Percentiles rank a stretch among this genome's conserved stretches.
Conservation (phyloP, 1,140 invertebrate genomes). For the Zaprionus nigranus region DNA sequence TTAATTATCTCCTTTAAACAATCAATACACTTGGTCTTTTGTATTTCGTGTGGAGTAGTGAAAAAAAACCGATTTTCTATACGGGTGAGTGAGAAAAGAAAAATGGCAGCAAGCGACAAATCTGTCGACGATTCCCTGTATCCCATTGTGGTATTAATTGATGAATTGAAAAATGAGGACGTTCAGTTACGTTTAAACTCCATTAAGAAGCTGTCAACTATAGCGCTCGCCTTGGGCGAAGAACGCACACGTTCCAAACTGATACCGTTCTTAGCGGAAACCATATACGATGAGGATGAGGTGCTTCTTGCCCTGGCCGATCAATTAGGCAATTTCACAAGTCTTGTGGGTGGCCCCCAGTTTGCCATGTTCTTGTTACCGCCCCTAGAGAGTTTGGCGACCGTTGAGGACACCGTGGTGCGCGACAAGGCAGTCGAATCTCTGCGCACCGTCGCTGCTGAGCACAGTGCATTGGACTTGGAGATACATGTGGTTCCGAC, state of each 20-base stretch:
- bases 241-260: slow-evolving; percentile 98
- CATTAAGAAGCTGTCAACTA: slow-evolving; percentile 99
- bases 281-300: slow-evolving; percentile 99
- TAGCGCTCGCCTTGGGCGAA: slow-evolving; percentile 98
- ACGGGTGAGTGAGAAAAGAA: slow-evolving; percentile 57
- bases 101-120: slow-evolving; percentile 95
- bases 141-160: slow-evolving; percentile 99
- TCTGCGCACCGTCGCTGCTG: slow-evolving; percentile 93
- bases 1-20: slow-evolving; percentile 24
- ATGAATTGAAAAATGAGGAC: slow-evolving; percentile 99
- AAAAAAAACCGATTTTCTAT: slow-evolving; percentile 70
- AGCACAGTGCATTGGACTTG: slow-evolving; percentile 94
- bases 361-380: slow-evolving; percentile 97
- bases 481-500: slow-evolving; percentile 98
- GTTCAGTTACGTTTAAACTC: slow-evolving; percentile 99
- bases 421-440: slow-evolving; percentile 99
- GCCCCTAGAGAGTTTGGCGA: slow-evolving; percentile 98
- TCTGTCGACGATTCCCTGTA: slow-evolving; percentile 97
- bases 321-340: slow-evolving; percentile 97
- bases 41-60: slow-evolving; percentile 41
- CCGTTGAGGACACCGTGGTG: slow-evolving; percentile 99
- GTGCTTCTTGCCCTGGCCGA: slow-evolving; percentile 98
- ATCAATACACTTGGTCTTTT: slow-evolving; percentile 14
- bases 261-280: slow-evolving; percentile 99
- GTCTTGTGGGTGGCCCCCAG: slow-evolving; percentile 97